Base-by-base conservation (phyloP, 2,888 invertebrate genomes). In the Teinopalpus imperialis region DNA sequence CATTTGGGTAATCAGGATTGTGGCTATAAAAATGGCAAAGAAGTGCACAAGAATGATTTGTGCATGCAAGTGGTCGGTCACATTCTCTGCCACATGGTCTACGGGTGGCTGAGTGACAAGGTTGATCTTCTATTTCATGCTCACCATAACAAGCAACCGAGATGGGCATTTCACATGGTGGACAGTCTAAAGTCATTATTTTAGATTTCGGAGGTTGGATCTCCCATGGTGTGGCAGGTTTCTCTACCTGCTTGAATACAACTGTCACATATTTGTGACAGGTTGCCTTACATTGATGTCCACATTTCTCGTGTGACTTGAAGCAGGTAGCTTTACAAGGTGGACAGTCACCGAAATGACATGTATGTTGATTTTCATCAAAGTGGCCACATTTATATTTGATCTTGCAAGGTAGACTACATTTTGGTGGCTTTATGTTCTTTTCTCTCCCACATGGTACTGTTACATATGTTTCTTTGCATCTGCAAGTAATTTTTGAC, bases 391-490 rank as follows among this genome's bases (percentile, higher is more conserved):
- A 98, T 68, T 94, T 93, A 2, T 96, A 92, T 21, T 94, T 93
- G 32, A 93, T 90, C 92, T 89, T 92, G 80, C 97, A 98, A 0
- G 82, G 81, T 43, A 93, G 89, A 47, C 81, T 87, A 66, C 98
- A 98, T 61, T 92, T 92, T 1, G 97, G 97, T 4, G 96, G 95
- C 59, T 93, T 94, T 0, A 94, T 93, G 54, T 90, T 90, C 43
- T 91, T 91, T 60, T 95, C 94, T 45, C 94, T 90, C 0, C 98
- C 98, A 79, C 98, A 98, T 0, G 97, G 96, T 1, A 98, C 95
- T 5, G 90, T 92, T 7, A 95, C 85, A 30, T 90, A 91, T 1
- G 95, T 96, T 47, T 89, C 89, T 31, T 96, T 95, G 74, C 98
- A 98, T 43, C 92, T 91, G 66, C 98, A 98, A 9, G 93, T 90